These are phyloP conservation scores for Xenotilapia caudafasciata DNA, from an alignment of 2,113 vertebrate genomes.

Conservation along the genomic window DNA sequence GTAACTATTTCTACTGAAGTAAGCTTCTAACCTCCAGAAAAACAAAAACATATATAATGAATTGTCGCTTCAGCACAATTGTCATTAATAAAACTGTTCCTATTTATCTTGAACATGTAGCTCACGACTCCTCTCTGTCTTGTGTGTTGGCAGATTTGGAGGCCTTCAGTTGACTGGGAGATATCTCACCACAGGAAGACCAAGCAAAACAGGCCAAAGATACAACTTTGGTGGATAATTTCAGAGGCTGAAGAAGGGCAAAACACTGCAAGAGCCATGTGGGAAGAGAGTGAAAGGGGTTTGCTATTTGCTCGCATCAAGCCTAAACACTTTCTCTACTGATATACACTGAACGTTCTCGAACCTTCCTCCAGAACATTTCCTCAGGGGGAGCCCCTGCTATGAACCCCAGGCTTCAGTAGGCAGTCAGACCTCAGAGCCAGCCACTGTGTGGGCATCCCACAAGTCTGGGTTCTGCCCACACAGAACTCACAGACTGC, in stretches of 20 bases:
- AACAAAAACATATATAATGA: not conserved
- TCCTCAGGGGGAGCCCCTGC: conserved; percentile 48
- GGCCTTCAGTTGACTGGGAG: conserved; percentile 28
- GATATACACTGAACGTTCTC: conserved; percentile 13
- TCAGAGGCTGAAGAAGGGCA: conserved; percentile 20
- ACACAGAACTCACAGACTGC: conserved; percentile 55
- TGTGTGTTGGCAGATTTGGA: conserved; percentile 33
- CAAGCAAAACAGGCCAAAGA: not conserved
- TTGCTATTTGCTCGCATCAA: conserved; percentile 37
- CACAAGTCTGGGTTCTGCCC: conserved; percentile 55
- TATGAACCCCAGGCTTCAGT: conserved; percentile 59
- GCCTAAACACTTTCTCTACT: conserved; percentile 40
- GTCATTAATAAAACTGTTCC: not conserved
- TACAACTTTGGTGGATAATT: conserved; percentile 27
- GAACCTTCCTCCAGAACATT: conserved; percentile 6
- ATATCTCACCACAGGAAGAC: conserved; percentile 7
- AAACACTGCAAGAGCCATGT: conserved; percentile 58
- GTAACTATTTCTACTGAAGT: not conserved
- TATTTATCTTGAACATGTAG: not conserved
- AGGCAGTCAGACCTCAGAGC: conserved; percentile 43
- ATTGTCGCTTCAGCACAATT: not conserved
- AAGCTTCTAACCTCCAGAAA: not conserved
- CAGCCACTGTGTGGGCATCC: conserved; percentile 53
- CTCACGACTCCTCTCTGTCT: conserved; percentile 15
- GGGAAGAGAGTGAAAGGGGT: conserved; percentile 49